Evolutionary conservation across 2,888 invertebrate species (phyloP), one percentile per base, ranked within the genome.

Genomic region (Lucinisca nassula): DNA sequence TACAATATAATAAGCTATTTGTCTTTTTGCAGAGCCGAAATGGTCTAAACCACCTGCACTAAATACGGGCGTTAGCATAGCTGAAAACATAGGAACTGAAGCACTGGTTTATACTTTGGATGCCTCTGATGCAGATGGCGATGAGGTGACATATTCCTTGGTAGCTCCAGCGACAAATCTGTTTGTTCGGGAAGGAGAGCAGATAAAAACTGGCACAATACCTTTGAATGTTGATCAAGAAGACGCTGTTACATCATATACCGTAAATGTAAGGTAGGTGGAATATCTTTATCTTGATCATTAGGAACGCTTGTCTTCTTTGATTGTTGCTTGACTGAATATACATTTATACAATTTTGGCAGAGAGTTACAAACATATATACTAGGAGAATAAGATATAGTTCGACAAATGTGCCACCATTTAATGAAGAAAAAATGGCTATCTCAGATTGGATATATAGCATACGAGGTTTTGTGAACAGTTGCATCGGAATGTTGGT

Each of bases 201-300:
- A 81, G 70, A 80, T 85, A 12, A 72, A 76, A 35, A 67, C 75
- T 38, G 83, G 81, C 27, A 38, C 81, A 6, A 37, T 27, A 1
- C 51, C 49, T 6, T 72, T 83, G 10, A 78, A 83, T 38, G 45
- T 49, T 24, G 83, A 83, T 38, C 30, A n/a, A 10, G 17, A 1
- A 3, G n/a, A 27, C 27, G 8, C 45, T 27, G 67, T 32, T 24
- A 79, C 72, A 14, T 0, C 70, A 3, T 27, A 37, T 37, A 40
- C 70, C 4, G 38, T 67, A 72, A 30, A 72, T 51, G 24, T 0
- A 21, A 27, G 24, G 67, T 38, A 21, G 6, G 70, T 70, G 27
- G 12, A n/a, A n/a, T n/a, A n/a, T n/a, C n/a, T n/a, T n/a, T n/a
- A n/a, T n/a, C n/a, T n/a, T n/a, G n/a, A n/a, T n/a, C n/a, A n/a